Conservation (phyloP, 2,113 vertebrate species). For the Ammodytes dubius region DNA sequence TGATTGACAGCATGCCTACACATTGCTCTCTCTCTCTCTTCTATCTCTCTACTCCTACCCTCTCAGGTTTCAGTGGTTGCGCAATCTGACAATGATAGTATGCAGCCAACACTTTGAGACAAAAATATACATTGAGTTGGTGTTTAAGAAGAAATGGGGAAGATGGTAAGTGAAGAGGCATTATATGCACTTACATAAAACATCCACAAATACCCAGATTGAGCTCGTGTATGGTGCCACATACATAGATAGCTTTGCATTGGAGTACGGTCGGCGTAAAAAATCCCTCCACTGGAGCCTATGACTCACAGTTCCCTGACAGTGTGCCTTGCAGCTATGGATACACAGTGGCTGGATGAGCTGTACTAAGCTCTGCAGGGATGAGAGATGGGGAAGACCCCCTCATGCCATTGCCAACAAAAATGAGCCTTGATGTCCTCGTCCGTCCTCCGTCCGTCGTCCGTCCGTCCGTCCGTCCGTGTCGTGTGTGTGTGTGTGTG, state of each 20-base stretch:
- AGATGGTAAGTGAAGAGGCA: not conserved
- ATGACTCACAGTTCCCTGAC: constrained; percentile 55
- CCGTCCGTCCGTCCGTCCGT: constrained; percentile 8
- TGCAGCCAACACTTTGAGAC: not conserved
- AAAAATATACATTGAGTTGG: constrained; percentile 21
- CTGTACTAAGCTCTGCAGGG: constrained; percentile 51
- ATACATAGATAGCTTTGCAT: constrained; percentile 4
- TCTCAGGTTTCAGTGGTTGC: constrained; percentile 10
- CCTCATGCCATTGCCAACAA: constrained; percentile 46
- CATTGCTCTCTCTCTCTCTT: constrained; percentile 32
- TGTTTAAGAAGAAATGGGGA: not conserved
- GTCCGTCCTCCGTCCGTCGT: not conserved
- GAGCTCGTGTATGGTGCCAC: not conserved
- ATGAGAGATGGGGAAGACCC: constrained; percentile 61
- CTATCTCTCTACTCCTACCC: constrained; percentile 38
- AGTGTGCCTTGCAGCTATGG: constrained; percentile 53
- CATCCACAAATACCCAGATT: constrained; percentile 4
- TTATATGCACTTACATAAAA: not conserved
- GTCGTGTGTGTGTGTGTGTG: constrained; percentile 14
- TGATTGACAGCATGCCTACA: constrained; percentile 53
- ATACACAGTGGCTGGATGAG: constrained; percentile 57
- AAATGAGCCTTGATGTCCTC: constrained; percentile 40
- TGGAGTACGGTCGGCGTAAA: constrained; percentile 41
- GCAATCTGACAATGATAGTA: not conserved
- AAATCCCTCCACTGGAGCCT: constrained; percentile 26